These are phyloP conservation scores for Sesamia nonagrioides DNA, from an alignment of 1,140 invertebrate genomes.

Conservation along the genomic window DNA sequence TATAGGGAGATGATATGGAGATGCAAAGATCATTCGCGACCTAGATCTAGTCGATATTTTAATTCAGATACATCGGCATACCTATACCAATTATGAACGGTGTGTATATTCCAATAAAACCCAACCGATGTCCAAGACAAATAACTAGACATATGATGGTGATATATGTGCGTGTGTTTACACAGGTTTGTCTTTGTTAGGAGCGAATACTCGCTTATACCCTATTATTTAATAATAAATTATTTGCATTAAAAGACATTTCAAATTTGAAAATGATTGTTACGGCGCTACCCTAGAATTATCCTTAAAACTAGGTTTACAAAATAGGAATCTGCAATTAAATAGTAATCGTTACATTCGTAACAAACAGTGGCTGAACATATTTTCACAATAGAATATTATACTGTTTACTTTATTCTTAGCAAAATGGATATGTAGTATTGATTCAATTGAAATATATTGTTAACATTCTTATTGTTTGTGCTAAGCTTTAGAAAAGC, in stretches of 20 bases:
- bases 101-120: conserved; percentile 43
- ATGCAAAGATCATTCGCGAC: conserved; percentile 27
- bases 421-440: conserved; percentile 62
- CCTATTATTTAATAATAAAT: conserved; percentile 70
- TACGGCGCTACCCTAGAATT: conserved; percentile 60
- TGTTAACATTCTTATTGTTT: conserved; percentile 11
- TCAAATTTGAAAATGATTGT: conserved; percentile 61
- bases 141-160: neutral
- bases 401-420: conserved; percentile 52
- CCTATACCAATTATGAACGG: conserved; percentile 19
- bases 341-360: conserved; percentile 55
- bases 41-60: conserved; percentile 19
- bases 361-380: conserved; percentile 20
- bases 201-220: conserved; percentile 60
- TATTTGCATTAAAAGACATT: conserved; percentile 62
- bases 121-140: conserved; percentile 50
- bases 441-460: conserved; percentile 34
- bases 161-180: neutral
- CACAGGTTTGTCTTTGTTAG: conserved; percentile 29
- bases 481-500: conserved; percentile 44
- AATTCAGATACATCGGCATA: conserved; percentile 48
- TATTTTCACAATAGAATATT: conserved; percentile 45
- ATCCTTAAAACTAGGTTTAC: conserved; percentile 80
- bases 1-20: conserved; percentile 35
- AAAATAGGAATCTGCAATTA: conserved; percentile 87